Base-by-base conservation (phyloP, 2,113 vertebrate genomes). In the Trachemys scripta region DNA sequence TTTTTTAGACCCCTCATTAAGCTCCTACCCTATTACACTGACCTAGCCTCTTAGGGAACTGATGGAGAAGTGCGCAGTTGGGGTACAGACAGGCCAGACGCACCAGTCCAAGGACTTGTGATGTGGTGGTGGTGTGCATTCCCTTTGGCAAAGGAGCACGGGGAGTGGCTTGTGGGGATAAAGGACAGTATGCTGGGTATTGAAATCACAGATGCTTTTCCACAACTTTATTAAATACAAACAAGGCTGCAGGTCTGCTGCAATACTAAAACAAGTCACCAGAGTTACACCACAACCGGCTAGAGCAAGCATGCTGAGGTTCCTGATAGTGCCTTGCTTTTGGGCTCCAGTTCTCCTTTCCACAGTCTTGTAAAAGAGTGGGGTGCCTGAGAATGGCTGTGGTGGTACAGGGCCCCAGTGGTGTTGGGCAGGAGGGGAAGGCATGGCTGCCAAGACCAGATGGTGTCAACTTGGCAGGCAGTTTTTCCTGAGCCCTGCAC, bases 201-300 rank as follows among this genome's bases (percentile, higher is more conserved):
- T 96, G 75, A 97, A 97, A 51, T 86, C 95, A 96, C 89, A 97
- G 95, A 94, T 84, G 95, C 93, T 97, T 96, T 96, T 97, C 50
- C 96, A 93, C 79, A 97, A 96, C 85, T 97, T 97, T 97, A 97
- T 97, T 97, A 96, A 96, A 92, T 90, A 96, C 84, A 96, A 79
- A 85, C 85, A 87, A 88, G 75, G 83, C 93, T 97, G 95, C 81
- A 95, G 92, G 59, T 93, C 95, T 93, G 93, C 93, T 82, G 80
- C 88, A 96, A 92, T 83, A 88, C 93, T 92, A 81, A 81, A 95
- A 91, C 81, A 92, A 93, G 79, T 88, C 53, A 81, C 89, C 75
- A 84, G 9, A 85, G 81, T 93, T 88, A 81, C 89, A 90, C 95
- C 88, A 97, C 95, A 96, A 88, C 75, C 82, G 89, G 90, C 96